A percentile compares a stretch with the other conserved stretches of the same genome.
phyloP scores from a whole-genome alignment of 2,888 invertebrate genomes.

The Chydorus sphaericus region DNA sequence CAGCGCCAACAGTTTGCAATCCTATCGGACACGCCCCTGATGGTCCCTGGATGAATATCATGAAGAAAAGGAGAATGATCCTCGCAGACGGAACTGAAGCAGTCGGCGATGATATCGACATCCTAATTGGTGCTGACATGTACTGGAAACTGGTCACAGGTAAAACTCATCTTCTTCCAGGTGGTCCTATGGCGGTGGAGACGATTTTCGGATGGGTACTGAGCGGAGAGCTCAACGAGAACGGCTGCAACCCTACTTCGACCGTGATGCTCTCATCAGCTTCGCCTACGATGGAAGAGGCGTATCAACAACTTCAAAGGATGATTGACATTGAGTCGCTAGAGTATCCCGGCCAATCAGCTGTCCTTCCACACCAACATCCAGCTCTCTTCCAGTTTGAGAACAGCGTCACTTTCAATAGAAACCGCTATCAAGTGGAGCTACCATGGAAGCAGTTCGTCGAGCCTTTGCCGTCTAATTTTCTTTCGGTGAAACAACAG shows the following conservation, averaged over 20 bases:
- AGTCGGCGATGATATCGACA: too few relatives aligned
- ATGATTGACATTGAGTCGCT: background rate
- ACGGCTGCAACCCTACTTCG: too few relatives aligned
- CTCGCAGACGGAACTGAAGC: too few relatives aligned
- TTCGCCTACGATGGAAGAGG: background rate
- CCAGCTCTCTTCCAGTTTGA: too few relatives aligned
- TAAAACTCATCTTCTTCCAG: background rate
- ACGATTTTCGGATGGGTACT: background rate
- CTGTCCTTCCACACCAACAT: background rate
- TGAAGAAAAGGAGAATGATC: too few relatives aligned
- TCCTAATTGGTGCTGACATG: slow-evolving; percentile 2
- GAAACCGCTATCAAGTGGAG: background rate
- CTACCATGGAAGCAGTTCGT: background rate
- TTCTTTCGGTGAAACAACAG: background rate
- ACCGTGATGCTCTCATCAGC: too few relatives aligned
- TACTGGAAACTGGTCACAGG: slow-evolving; percentile 7
- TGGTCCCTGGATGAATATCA: too few relatives aligned
- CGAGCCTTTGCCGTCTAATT: background rate
- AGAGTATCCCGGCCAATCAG: background rate
- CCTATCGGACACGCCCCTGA: too few relatives aligned
- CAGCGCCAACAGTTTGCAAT: too few relatives aligned
- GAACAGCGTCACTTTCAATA: too few relatives aligned
- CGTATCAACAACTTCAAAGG: background rate
- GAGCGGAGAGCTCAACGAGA: too few relatives aligned
- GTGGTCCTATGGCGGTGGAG: background rate